These are phyloP conservation scores for Rhaphigaster nebulosa DNA, from an alignment of 2,888 invertebrate species.

Conservation along the genomic window DNA sequence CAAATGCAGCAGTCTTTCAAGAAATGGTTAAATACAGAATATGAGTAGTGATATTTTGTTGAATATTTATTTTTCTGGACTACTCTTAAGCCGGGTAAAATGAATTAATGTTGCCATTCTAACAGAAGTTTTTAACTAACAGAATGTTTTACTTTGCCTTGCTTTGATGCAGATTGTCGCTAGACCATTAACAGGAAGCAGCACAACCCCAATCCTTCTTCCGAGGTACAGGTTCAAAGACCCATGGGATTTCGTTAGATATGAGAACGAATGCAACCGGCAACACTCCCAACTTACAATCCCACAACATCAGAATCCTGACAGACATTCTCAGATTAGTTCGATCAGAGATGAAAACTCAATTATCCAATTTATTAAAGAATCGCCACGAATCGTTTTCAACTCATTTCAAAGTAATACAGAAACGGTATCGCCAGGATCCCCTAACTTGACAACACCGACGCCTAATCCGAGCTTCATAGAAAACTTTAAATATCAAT, in stretches of 20 bases:
- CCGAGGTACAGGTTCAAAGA: constrained; percentile 53
- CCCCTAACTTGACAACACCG: not conserved
- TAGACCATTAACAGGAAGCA: constrained; percentile 50
- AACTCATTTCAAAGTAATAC: not conserved
- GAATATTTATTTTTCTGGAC: constrained; percentile 33
- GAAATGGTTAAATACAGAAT: not conserved
- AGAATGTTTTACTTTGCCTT: constrained; percentile 45
- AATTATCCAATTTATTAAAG: not conserved
- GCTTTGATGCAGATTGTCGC: constrained; percentile 57
- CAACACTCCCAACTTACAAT: not conserved
- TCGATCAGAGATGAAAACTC: too few species aligned
- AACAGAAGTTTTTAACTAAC: constrained; percentile 35
- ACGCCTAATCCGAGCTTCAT: not conserved
- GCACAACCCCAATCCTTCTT: not conserved
- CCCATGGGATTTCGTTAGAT: constrained; percentile 46
- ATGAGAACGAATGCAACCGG: not conserved
- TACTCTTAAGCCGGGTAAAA: not conserved
- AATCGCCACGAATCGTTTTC: not conserved
- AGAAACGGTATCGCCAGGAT: not conserved
- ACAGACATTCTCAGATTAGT: not conserved
- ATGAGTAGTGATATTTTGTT: too few species aligned
- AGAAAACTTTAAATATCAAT: not conserved
- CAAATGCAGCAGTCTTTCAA: not conserved
- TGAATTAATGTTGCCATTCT: constrained; percentile 49
- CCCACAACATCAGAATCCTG: not conserved